Base-by-base conservation (phyloP, 2,888 invertebrate species). In the Papilio gigon region DNA sequence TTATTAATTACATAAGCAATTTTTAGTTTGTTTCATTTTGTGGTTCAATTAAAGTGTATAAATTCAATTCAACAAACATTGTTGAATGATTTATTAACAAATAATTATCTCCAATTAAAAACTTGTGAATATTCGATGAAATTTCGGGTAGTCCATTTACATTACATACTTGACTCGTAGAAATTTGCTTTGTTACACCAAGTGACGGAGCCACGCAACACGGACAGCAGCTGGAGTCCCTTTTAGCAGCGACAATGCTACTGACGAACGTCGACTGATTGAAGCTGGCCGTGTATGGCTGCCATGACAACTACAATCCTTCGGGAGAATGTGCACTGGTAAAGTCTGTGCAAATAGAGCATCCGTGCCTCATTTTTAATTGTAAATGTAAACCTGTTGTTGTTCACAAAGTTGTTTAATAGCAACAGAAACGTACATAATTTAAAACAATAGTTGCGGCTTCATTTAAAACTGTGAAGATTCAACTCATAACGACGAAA, bases 401-500 rank as follows among this genome's bases (percentile, higher is more conserved):
- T 30, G 53, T 56, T 30, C 25, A n/a, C n/a, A 56, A 30, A 9
- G 30, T 17, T 30, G 27, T 30, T 56, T 56, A 56, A 56, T 56
- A 30, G 30, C 53, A 17, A 9, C 53, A 56, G 30, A 56, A 56
- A 56, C 17, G 53, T 30, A 30, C 30, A n/a, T n/a, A 56, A 56
- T 56, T 56, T 56, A n/a, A 56, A 56, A 56, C 53, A 56, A 56
- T 56, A 56, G 53, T 56, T 56, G 53, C 53, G 30, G 30, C 30
- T 58, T 56, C 67, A 67, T 58, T 68, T 64, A 59, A 68, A 68
- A 61, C 64, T 37, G 63, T 68, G 68, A 68, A 68, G 68, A 68
- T 68, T 58, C 68, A 68, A 68, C 59, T 68, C 50, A 59, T 68
- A 64, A 68, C 50, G 53, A 68, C 72, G 70, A 71, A 75, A 78